Percentiles rank a stretch among this genome's conserved stretches.
Conservation (phyloP, 2,113 vertebrate genomes). For the Vanacampus margaritifer region DNA sequence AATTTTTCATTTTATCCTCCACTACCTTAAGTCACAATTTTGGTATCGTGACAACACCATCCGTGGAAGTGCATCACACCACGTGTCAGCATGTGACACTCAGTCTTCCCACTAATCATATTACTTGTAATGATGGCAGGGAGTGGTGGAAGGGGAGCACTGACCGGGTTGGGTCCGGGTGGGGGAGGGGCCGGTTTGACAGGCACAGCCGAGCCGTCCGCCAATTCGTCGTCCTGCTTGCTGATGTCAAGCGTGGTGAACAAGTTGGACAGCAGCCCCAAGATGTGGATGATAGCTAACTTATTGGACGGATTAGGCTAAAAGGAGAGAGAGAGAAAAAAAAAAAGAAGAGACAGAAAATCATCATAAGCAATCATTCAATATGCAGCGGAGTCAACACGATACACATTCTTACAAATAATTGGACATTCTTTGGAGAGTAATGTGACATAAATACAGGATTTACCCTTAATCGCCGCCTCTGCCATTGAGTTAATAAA, state of each 20-base stretch:
- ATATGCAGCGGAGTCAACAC: background rate
- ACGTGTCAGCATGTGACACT: background rate
- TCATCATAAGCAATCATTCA: background rate
- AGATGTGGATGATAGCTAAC: constrained; percentile 95
- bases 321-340: constrained; percentile 60
- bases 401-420: too few relatives aligned
- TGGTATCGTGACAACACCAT: background rate
- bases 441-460: background rate
- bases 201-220: constrained; percentile 78
- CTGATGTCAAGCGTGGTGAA: constrained; percentile 97
- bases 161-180: constrained; percentile 94
- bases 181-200: constrained; percentile 85
- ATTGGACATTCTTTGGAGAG: too few relatives aligned
- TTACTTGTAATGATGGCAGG: background rate
- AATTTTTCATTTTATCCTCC: too few relatives aligned
- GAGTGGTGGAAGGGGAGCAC: constrained; percentile 37
- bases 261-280: constrained; percentile 95
- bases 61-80: background rate
- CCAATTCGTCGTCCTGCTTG: constrained; percentile 91
- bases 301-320: constrained; percentile 98
- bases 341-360: background rate
- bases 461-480: background rate
- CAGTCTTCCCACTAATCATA: background rate
- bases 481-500: background rate
- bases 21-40: too few relatives aligned